phyloP scores from a whole-genome alignment of 2,797 vertebrate genomes.

The Sebastes kiyomatsui region DNA sequence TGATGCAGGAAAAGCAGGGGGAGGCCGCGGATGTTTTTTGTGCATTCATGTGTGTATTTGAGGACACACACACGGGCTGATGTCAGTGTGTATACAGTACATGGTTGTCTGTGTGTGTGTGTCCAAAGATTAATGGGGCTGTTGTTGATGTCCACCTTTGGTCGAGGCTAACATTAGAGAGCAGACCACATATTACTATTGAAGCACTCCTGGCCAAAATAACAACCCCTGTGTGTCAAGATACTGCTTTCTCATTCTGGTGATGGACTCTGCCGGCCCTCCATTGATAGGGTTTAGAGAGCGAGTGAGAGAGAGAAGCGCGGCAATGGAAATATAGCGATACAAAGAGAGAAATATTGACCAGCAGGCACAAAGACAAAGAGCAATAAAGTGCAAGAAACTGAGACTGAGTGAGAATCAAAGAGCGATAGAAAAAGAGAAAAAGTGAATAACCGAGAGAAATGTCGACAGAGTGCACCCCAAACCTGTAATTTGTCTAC shows the following conservation, averaged over 20 bases:
- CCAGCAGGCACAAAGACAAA: conserved; percentile 50
- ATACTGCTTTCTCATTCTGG: conserved; percentile 61
- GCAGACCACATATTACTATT: conserved; percentile 51
- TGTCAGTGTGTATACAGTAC: conserved; percentile 31
- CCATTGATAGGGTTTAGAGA: conserved; percentile 27
- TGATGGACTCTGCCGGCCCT: conserved; percentile 48
- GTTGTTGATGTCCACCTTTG: conserved; percentile 57
- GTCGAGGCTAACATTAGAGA: conserved; percentile 50
- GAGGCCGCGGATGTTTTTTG: conserved; percentile 18
- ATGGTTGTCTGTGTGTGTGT: conserved; percentile 3
- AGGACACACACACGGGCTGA: conserved; percentile 30
- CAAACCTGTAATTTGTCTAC: conserved; percentile 45
- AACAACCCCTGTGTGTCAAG: conserved; percentile 47
- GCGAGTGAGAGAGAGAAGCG: conserved; percentile 18
- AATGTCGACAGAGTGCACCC: conserved; percentile 34
- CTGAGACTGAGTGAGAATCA: conserved; percentile 43
- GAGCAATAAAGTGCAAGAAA: conserved; percentile 43
- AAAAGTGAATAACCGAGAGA: conserved; percentile 34
- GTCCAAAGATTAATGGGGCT: conserved; percentile 59
- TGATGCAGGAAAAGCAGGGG: conserved; percentile 33
- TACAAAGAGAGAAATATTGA: conserved; percentile 61
- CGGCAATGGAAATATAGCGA: conserved; percentile 37
- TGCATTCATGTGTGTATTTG: conserved; percentile 32
- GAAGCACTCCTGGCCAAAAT: conserved; percentile 54
- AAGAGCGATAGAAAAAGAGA: conserved; percentile 23